Evolutionary conservation across 2,797 vertebrate genomes (phyloP).

Genomic region (Spheniscus humboldti): DNA sequence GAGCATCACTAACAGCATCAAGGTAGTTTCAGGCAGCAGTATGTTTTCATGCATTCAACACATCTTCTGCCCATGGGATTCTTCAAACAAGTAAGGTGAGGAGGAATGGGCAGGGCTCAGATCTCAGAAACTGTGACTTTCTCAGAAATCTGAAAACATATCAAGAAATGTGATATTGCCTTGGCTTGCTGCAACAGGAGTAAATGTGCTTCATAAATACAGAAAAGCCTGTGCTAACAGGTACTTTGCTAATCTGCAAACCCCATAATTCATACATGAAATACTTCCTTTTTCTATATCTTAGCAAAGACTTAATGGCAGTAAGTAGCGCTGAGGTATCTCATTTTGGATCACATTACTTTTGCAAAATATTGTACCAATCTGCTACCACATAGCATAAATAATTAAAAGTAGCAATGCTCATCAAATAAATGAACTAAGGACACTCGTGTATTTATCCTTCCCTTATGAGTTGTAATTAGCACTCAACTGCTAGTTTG

Average conservation of each 20-base stretch:
- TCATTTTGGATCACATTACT: background rate
- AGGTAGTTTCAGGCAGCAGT: background rate
- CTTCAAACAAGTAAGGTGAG: background rate
- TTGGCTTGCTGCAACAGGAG: background rate
- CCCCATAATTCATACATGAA: background rate
- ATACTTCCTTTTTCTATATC: background rate
- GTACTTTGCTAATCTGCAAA: background rate
- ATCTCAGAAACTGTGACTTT: background rate
- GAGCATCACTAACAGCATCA: background rate
- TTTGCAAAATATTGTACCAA: background rate
- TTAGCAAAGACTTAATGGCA: background rate
- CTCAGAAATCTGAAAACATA: background rate
- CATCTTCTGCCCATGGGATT: background rate
- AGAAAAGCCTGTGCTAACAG: background rate
- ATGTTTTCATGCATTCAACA: background rate
- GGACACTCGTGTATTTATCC: background rate
- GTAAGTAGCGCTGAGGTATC: background rate
- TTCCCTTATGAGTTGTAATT: background rate
- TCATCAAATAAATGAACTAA: background rate
- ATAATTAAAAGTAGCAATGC: background rate
- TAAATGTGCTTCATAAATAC: background rate
- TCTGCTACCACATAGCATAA: background rate
- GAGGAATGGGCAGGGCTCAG: background rate
- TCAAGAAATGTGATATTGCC: background rate
- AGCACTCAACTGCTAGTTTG: background rate